Base-by-base conservation (phyloP, 2,888 invertebrate species). In the Halictus ligatus region DNA sequence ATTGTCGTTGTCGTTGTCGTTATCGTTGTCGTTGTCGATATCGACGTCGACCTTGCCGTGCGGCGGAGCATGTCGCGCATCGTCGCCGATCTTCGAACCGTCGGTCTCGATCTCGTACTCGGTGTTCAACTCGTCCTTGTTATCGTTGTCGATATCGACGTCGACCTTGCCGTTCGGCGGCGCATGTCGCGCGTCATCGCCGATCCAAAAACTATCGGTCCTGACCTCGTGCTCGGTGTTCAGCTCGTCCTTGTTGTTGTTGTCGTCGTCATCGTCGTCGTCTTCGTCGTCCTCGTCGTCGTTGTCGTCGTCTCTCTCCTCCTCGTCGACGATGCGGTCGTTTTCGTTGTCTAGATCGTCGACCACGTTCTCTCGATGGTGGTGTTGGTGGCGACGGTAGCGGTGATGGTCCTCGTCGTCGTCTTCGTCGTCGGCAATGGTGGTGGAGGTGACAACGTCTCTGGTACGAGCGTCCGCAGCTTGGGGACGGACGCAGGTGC, bases 251-350 rank as follows among this genome's bases (percentile, higher is more conserved):
- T 43, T 40, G n/a, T 71, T 21, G 13, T 71, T 43, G 40, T 35
- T 29, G 15, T 48, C 73, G 0, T 46, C 12, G 0, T 69, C 29
- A 4, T 25, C 54, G 0, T 58, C 35, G 4, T 43, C 48, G 15
- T 46, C 46, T 0, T 73, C 50, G n/a, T 58, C 74, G 29, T 60
- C 78, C 2, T 46, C 35, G 0, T 75, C 71, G 15, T 74, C 46
- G 12, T 79, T 35, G 12, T 64, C 73, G 10, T 48, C 35, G 3
- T 29, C n/a, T 3, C 7, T 35, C 6, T 40, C 60, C 21, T 29
- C 78, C 12, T 72, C 76, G 18, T 76, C 58, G 15, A 29, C 25
- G 8, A 15, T 69, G 75, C 43, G 21, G 2, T 81, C 81, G 50
- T 78, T 21, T 29, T 74, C 13, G 35, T 74, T 54, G 13, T 67